phyloP scores from a whole-genome alignment of 1,140 invertebrate genomes.

The Forficula auricularia region DNA sequence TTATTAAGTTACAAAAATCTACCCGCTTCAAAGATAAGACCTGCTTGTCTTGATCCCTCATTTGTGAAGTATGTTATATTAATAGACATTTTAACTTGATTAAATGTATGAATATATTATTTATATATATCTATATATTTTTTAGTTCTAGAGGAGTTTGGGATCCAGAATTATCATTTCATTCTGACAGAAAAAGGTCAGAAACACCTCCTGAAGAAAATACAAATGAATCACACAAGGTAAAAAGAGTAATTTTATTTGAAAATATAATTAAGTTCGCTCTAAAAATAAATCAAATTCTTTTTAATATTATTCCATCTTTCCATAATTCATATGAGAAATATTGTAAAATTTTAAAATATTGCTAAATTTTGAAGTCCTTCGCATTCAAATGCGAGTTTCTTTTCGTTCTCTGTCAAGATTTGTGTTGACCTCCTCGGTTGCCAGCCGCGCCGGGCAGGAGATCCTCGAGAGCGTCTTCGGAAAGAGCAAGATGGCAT shows the following conservation, averaged over 20 bases:
- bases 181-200: slow-evolving; percentile 32
- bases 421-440: background rate
- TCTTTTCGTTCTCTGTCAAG: too few relatives aligned
- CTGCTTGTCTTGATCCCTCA: slow-evolving; percentile 35
- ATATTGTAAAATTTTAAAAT: too few relatives aligned
- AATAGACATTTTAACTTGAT: slow-evolving; percentile 3
- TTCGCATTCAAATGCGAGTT: slow-evolving; percentile 16
- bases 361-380: too few relatives aligned
- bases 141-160: slow-evolving; percentile 33
- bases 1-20: slow-evolving; percentile 36
- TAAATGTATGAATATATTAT: too few relatives aligned
- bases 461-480: slow-evolving; percentile 58
- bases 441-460: slow-evolving; percentile 30
- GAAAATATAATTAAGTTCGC: slow-evolving; percentile 15
- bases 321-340: too few relatives aligned
- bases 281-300: slow-evolving; percentile 16
- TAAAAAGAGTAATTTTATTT: too few relatives aligned
- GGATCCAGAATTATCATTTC: slow-evolving; percentile 43
- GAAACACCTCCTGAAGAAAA: slow-evolving; percentile 40
- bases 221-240: slow-evolving; percentile 23
- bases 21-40: slow-evolving; percentile 35
- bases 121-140: slow-evolving; percentile 7
- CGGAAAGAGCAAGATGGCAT: slow-evolving; percentile 69
- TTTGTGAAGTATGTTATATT: slow-evolving; percentile 32
- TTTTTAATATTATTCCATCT: too few relatives aligned